Evolutionary conservation across 2,113 vertebrate genomes (phyloP), one percentile per base, ranked within the genome.

Genomic region (Gallinago jamesoni): DNA sequence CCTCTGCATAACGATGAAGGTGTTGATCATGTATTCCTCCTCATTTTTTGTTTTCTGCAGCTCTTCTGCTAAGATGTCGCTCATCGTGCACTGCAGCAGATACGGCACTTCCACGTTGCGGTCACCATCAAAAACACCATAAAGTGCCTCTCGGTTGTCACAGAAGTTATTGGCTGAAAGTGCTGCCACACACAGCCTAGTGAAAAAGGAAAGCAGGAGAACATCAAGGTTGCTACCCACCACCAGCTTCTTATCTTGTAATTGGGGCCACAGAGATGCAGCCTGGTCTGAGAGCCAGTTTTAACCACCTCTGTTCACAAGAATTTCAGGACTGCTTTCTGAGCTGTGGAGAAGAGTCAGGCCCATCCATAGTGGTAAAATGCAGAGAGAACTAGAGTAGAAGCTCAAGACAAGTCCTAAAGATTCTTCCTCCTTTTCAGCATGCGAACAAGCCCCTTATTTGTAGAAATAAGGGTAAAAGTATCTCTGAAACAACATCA

Each of bases 1-100:
- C 99, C 99, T 99, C 89, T 99, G 99, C 99, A 99, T 99, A 64
- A 99, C 99, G 0, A 99, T 98, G 97, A 99, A 99, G 4, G 99
- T 99, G 91, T 99, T 99, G 95, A 98, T 99, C 99, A 99, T 99
- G 97, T 99, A 99, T 66, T 99, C 99, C 90, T 99, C 99, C 60
- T 99, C 99, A 1, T 98, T 99, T 96, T 99, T 99, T 23, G 98
- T 99, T 95, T 98, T 99, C 97, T 99, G 99, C 18, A 99, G 96
- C 89, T 99, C 99, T 79, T 99, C 99, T 0, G 99, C 99, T 93
- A 99, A 96, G 93, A 99, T 98, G 82, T 99, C 99, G 2, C 99
- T 99, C 99, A 99, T 99, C 0, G 99, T 99, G 94, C 99, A 99
- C 96, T 99, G 99, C 64, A 99, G 97, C 66, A 99, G 98, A 83